A percentile compares a stretch with the other conserved stretches of the same genome.
Conservation (phyloP, 2,113 vertebrate species). For the Lophura nycthemera region DNA sequence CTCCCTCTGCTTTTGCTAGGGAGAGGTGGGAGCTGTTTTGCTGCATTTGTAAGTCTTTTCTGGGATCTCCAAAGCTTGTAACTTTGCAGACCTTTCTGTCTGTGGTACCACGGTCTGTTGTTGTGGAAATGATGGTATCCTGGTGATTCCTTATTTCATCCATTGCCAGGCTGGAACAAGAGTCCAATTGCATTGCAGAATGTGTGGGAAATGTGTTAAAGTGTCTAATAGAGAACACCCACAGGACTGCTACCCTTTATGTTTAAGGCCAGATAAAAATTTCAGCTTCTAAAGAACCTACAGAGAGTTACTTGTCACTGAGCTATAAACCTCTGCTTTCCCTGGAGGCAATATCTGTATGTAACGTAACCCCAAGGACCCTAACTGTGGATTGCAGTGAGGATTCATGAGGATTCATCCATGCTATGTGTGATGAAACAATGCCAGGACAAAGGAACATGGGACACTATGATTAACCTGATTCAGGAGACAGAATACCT, state of each 20-base stretch:
- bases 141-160: neutral
- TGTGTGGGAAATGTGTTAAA: neutral
- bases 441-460: neutral
- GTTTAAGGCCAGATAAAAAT: neutral
- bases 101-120: neutral
- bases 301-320: neutral
- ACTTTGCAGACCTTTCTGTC: neutral
- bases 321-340: neutral
- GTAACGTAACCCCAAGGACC: neutral
- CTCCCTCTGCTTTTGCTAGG: neutral
- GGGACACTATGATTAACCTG: accelerated
- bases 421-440: neutral
- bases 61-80: neutral
- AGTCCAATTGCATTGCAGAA: neutral
- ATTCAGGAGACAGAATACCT: neutral
- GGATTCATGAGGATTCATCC: neutral
- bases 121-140: neutral
- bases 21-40: neutral
- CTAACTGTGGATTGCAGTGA: neutral
- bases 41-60: neutral
- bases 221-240: neutral
- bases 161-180: neutral
- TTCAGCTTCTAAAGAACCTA: neutral
- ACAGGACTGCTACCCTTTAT: neutral
- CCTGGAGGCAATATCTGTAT: neutral